Conservation (phyloP, 2,113 vertebrate species). For the Gnathonemus longibarbis region DNA sequence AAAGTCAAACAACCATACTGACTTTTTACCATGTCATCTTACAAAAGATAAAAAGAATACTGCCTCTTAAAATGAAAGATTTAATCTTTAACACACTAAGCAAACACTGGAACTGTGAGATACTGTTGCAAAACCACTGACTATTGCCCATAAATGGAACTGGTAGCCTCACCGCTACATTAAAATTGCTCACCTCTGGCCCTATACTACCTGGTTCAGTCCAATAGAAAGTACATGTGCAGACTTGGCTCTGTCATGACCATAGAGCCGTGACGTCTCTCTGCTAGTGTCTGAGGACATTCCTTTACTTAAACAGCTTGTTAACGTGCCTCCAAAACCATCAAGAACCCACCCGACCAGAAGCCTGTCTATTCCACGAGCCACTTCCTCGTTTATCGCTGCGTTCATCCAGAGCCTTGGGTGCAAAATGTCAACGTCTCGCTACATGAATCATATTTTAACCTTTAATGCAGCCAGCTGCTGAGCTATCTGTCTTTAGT, state of each 20-base stretch:
- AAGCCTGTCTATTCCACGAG: neutral
- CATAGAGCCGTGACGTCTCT: neutral
- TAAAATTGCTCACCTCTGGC: neutral
- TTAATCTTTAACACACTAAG: neutral
- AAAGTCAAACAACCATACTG: neutral
- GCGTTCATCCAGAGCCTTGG: neutral
- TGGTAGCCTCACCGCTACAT: neutral
- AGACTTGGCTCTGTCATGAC: neutral
- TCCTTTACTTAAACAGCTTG: neutral
- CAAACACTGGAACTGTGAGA: neutral
- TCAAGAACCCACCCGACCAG: neutral
- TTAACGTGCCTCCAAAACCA: neutral
- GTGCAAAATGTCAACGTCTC: neutral
- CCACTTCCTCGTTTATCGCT: neutral
- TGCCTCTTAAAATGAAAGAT: neutral
- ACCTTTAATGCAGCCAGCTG: neutral
- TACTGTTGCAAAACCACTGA: neutral
- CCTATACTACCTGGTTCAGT: neutral
- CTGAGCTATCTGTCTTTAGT: neutral
- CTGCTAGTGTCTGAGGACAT: neutral
- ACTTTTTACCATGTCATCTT: neutral
- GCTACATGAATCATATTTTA: neutral
- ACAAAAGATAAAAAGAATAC: neutral
- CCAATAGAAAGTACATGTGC: neutral
- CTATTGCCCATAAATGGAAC: neutral